A percentile compares a stretch with the other conserved stretches of the same genome.
Conservation (phyloP, 2,113 vertebrate species). For the Erythrolamprus reginae region DNA sequence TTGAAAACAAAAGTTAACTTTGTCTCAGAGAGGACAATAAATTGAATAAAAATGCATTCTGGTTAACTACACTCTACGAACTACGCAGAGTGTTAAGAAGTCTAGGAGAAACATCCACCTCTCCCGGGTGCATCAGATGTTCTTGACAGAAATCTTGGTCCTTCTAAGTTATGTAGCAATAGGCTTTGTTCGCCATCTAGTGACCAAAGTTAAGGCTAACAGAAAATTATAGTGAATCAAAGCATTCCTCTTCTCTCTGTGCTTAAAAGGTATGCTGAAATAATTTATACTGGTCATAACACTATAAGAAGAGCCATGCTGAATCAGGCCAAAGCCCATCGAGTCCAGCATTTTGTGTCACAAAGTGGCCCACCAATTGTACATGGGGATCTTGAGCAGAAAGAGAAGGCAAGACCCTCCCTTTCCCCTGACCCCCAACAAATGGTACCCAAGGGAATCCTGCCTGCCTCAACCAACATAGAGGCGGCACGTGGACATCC, state of each 20-base stretch:
- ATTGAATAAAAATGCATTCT: not conserved
- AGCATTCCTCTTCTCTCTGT: not conserved
- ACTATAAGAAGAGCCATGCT: no score
- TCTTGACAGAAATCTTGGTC: fast-evolving
- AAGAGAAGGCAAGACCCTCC: no score
- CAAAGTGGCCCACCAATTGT: no score
- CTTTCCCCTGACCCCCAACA: no score
- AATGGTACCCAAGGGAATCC: no score
- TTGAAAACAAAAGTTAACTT: not conserved
- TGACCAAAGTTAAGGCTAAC: not conserved
- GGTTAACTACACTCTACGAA: not conserved
- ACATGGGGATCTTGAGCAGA: no score
- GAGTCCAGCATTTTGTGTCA: no score
- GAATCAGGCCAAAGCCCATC: no score
- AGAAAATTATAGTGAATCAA: fast-evolving
- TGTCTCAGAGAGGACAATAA: not conserved
- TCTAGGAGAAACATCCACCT: not conserved
- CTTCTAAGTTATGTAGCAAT: not conserved
- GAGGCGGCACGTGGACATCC: no score
- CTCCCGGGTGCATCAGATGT: fast-evolving
- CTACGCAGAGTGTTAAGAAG: not conserved
- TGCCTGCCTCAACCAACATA: no score
- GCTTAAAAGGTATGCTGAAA: not conserved
- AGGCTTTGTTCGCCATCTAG: constrained; percentile 57
- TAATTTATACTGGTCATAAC: not conserved